Percentiles rank a stretch among this genome's conserved stretches.
Evolutionary conservation across 2,888 invertebrate species (phyloP).

Genomic region (Tetragonula carbonaria): DNA sequence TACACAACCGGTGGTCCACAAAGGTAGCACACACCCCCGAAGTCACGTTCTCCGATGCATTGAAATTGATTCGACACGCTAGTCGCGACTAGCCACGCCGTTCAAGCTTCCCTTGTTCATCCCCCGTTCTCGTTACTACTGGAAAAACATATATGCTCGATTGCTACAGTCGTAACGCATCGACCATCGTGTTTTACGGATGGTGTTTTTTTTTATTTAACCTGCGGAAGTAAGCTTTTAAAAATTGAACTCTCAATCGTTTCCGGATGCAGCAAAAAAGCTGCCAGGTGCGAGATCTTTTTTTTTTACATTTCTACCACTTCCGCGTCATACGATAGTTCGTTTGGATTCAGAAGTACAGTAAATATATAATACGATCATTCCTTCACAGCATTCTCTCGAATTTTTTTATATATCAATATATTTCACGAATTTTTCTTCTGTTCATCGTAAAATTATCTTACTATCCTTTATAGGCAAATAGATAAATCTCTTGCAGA

Average conservation of each 20-base stretch:
- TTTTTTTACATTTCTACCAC: conserved; percentile 12
- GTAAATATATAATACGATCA: conserved; percentile 9
- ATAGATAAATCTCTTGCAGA: no score
- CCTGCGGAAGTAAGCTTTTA: conserved; percentile 53
- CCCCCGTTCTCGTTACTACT: conserved; percentile 23
- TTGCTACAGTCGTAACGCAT: conserved; percentile 25
- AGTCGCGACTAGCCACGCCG: conserved; percentile 63
- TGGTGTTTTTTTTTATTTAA: conserved; percentile 3
- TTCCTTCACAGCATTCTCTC: no score
- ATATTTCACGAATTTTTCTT: not conserved
- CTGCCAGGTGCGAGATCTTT: conserved; percentile 41
- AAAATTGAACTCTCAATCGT: conserved; percentile 15
- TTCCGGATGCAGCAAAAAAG: conserved; percentile 50
- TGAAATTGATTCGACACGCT: conserved; percentile 79
- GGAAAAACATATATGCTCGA: conserved; percentile 39
- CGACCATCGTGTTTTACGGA: conserved; percentile 41
- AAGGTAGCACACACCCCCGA: conserved; percentile 71
- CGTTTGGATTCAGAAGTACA: not conserved
- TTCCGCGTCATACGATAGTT: conserved; percentile 7
- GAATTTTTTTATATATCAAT: not conserved
- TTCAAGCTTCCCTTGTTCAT: conserved; percentile 56
- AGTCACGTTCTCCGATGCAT: conserved; percentile 69
- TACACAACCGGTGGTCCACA: conserved; percentile 73
- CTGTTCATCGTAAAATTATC: no score
- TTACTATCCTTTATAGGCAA: no score